Base-by-base conservation (phyloP, 2,113 vertebrate genomes). In the Amphilophus citrinellus region DNA sequence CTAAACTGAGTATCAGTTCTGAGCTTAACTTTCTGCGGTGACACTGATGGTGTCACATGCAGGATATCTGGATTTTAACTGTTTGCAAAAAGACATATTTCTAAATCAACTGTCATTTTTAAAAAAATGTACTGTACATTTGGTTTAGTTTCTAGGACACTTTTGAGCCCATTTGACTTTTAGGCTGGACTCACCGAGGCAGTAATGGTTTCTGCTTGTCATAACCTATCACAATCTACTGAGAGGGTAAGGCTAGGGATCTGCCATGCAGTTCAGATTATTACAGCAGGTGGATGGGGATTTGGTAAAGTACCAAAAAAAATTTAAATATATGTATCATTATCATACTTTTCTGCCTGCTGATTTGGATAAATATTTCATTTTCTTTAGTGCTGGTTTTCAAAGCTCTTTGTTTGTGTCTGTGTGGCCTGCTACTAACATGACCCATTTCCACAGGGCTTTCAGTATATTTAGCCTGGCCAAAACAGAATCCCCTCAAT, bases 391-490 rank as follows among this genome's bases (percentile, higher is more conserved):
- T 53, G 82, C 32, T 47, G 18, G 9, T 44, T 77, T 71, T 86
- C 17, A 39, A 60, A 65, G 62, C 53, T 24, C 13, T 73, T 83
- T 88, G 37, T 88, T 66, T 85, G 53, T 47, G 77, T 82, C 27
- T 3, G 63, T 87, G 86, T 77, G 42, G 82, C 56, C 50, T 68
- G 76, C 82, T 66, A 76, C 75, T 77, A 83, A 61, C 80, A 63
- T 91, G 93, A 93, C 93, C 93, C 56, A 93, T 91, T 91, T 94
- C 87, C 80, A 73, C 20, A 53, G 83, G 91, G 83, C 77, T 58
- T 78, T 85, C 3, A 10, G 81, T 89, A 88, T 86, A 87, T 89
- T 89, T 83, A 92, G 87, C 59, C 32, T 8, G 80, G 59, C 77
- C 76, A 66, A 79, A 79, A 83, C 62, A 76, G 60, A 57, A 78